phyloP scores from a whole-genome alignment of 2,888 invertebrate genomes.

The Pycnomerus fuliginosus region DNA sequence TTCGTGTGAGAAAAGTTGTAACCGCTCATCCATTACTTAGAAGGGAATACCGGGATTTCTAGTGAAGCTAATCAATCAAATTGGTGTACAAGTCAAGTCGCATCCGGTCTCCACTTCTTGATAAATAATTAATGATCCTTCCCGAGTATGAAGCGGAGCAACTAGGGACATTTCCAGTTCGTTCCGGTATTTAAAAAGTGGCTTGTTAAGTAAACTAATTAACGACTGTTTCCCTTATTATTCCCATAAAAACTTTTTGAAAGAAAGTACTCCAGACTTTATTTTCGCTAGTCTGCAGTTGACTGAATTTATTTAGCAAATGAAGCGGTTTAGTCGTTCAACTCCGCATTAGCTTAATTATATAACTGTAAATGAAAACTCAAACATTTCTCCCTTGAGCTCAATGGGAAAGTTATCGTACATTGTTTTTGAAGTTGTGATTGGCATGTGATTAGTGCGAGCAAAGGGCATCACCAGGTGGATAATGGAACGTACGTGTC shows the following conservation, averaged over 20 bases:
- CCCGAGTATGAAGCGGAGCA: neutral
- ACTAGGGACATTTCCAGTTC: too few species aligned
- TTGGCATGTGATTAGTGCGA: slow-evolving; percentile 39
- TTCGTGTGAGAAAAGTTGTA: slow-evolving; percentile 17
- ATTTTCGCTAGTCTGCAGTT: slow-evolving; percentile 30
- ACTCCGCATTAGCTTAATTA: too few species aligned
- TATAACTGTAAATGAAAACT: too few species aligned
- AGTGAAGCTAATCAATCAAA: slow-evolving; percentile 18
- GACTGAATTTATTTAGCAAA: slow-evolving; percentile 38
- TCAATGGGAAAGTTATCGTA: slow-evolving; percentile 22
- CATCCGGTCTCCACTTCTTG: slow-evolving; percentile 6
- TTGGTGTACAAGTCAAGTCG: slow-evolving; percentile 6
- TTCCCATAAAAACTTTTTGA: slow-evolving; percentile 33
- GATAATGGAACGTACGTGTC: slow-evolving; percentile 48
- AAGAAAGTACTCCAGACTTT: slow-evolving; percentile 35
- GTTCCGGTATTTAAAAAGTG: too few species aligned
- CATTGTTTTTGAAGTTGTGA: slow-evolving; percentile 37
- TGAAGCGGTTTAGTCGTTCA: too few species aligned
- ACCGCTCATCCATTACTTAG: slow-evolving; percentile 15
- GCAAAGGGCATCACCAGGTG: slow-evolving; percentile 34
- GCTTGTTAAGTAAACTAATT: slow-evolving; percentile 44
- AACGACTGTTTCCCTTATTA: slow-evolving; percentile 36
- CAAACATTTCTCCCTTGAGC: neutral
- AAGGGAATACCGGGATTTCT: slow-evolving; percentile 8
- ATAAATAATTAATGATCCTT: slow-evolving; percentile 16